Evolutionary conservation across 2,113 vertebrate species (phyloP), one percentile per base, ranked within the genome.

Genomic region (Proteles cristata): DNA sequence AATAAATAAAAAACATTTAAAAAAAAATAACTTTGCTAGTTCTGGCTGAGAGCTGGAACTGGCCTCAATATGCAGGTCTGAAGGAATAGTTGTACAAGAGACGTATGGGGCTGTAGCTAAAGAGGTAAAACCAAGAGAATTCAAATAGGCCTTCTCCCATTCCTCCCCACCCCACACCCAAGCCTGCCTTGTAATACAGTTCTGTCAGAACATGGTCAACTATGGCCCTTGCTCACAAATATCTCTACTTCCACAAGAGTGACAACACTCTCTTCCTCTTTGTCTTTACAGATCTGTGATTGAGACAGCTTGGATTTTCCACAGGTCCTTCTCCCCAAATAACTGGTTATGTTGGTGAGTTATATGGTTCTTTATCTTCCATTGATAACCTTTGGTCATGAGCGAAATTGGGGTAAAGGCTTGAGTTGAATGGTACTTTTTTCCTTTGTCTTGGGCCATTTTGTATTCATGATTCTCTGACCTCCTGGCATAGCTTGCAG

Each of bases 261-360:
- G 11, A 31, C 66, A 76, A 74, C 1, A 5, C 2, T 66, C 2
- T 12, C 48, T 82, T 68, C 2, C 3, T 53, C n/a, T 88, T 90
- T 87, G 35, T 76, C 45, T 89, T 55, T 90, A 69, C 71, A 98
- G 96, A 39, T 50, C 10, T 0, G 2, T n/a, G 66, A 16, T 19
- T 45, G n/a, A 53, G n/a, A n/a, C 35, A 71, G 12, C 25, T 66
- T 93, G 83, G 39, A 82, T 92, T 89, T 82, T 31, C 50, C 31
- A 39, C 10, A 0, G 17, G 0, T 55, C 25, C 77, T 11, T 73
- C 96, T 88, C 23, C 45, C 8, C n/a, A 31, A 23, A 90, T 25
- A 61, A 16, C 43, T 35, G 39, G 25, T 84, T 33, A 25, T 28
- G 11, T 33, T 69, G 97, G 98, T 98, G 83, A 98, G 98, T 95